Evolutionary conservation across 2,113 vertebrate species (phyloP), one percentile per base, ranked within the genome.

Genomic region (Planiliza haematocheilus): DNA sequence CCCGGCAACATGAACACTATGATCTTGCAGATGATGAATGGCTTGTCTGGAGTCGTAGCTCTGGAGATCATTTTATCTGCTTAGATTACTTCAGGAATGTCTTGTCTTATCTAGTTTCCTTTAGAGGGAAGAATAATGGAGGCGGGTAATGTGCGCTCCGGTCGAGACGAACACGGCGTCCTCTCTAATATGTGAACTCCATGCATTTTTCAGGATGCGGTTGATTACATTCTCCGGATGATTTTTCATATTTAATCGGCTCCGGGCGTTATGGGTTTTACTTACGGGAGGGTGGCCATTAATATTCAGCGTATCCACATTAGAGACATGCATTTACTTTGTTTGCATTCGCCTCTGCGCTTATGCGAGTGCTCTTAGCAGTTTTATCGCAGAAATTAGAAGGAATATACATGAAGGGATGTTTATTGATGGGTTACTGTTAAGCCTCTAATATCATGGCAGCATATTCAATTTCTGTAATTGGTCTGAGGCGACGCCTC

Each of bases 171-270:
- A 49, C 45, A 17, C n/a, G 4, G 51, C 16, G 14, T 73, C 62
- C 45, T 41, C 52, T 65, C 73, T 62, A 68, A 65, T 82, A 83
- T 70, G 57, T 71, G 61, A 77, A 69, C 58, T 46, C 48, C 65
- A 79, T 86, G 70, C 86, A 84, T 89, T 82, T 86, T 90, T 88
- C 60, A 90, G 41, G 0, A 70, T 60, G 63, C 10, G 55, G 52
- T 86, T 88, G 86, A 91, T 91, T 90, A 70, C 79, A 64, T 73
- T 83, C 57, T 61, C 74, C 10, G 60, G 77, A 68, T 74, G 55
- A 68, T 75, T 82, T 49, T 81, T 86, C 81, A 90, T 88, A 83
- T 88, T 86, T 90, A 87, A 92, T 83, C 77, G 79, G 77, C 80
- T 84, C 4, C 36, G 71, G 79, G 79, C 57, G 6, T 60, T 58